These are phyloP conservation scores for Macroramphosus scolopax DNA, from an alignment of 2,797 vertebrate species.

Conservation along the genomic window DNA sequence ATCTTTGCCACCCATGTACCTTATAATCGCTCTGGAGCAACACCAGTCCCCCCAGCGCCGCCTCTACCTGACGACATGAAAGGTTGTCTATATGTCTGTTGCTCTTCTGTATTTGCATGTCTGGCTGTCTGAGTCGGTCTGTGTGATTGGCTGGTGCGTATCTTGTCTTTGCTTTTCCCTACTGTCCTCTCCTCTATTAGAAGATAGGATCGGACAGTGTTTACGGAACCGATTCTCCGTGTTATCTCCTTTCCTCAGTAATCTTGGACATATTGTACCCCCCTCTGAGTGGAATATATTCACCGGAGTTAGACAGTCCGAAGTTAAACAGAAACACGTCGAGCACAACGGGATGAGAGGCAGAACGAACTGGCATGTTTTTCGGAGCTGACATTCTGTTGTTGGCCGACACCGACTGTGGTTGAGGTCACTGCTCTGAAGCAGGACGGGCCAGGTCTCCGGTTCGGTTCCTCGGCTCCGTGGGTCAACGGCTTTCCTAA, in stretches of 20 bases:
- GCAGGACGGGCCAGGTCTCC: too few relatives aligned
- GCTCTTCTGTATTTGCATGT: slow-evolving; percentile 25
- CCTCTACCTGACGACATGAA: slow-evolving; percentile 31
- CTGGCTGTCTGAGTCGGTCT: slow-evolving; percentile 15
- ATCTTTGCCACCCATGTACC: slow-evolving; percentile 53
- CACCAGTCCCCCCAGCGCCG: slow-evolving; percentile 32
- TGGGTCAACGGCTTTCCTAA: too few relatives aligned
- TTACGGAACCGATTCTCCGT: too few relatives aligned
- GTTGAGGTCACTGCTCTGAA: too few relatives aligned
- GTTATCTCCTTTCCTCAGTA: slow-evolving; percentile 61
- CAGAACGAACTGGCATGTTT: too few relatives aligned
- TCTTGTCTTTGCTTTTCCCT: slow-evolving; percentile 15
- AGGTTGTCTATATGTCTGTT: slow-evolving; percentile 2
- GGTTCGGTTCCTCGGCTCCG: too few relatives aligned
- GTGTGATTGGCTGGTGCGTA: slow-evolving; percentile 45
- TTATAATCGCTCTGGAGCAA: slow-evolving; percentile 61
- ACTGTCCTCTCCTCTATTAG: slow-evolving; percentile 25
- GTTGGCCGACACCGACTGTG: too few relatives aligned
- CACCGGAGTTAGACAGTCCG: too few relatives aligned
- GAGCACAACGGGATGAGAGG: too few relatives aligned
- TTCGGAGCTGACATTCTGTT: too few relatives aligned
- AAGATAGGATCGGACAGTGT: slow-evolving; percentile 48
- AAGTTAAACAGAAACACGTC: too few relatives aligned
- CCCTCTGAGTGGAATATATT: too few relatives aligned
- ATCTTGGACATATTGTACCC: slow-evolving; percentile 42